Conservation (phyloP, 2,797 vertebrate genomes). For the Molossus alvarezi region DNA sequence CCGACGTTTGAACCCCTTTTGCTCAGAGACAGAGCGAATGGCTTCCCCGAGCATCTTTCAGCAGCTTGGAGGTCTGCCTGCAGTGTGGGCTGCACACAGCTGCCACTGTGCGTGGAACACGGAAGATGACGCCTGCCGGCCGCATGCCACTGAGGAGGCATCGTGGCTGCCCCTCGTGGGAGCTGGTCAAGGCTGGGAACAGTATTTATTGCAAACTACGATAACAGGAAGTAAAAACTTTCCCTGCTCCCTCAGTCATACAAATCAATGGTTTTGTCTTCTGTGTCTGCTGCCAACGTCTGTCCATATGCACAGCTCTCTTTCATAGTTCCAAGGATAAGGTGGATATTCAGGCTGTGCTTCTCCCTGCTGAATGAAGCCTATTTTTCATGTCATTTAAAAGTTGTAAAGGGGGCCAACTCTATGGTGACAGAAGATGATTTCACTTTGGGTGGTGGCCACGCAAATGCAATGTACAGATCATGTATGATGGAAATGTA, state of each 20-base stretch:
- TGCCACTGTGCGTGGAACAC: constrained; percentile 22
- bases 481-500: background rate
- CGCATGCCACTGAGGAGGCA: background rate
- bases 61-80: constrained; percentile 70
- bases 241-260: background rate
- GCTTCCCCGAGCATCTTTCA: constrained; percentile 43
- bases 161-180: constrained; percentile 32
- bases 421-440: background rate
- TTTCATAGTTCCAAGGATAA: background rate
- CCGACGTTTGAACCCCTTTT: constrained; percentile 27
- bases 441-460: background rate
- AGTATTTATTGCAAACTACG: constrained; percentile 46
- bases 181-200: constrained; percentile 62
- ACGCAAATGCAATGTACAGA: background rate
- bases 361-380: constrained; percentile 36
- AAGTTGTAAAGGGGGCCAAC: background rate
- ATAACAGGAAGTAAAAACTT: constrained; percentile 62
- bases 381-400: constrained; percentile 7
- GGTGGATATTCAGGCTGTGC: background rate
- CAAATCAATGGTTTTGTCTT: constrained; percentile 61
- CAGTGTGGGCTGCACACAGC: constrained; percentile 8
- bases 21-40: constrained; percentile 34
- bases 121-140: constrained; percentile 21
- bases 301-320: constrained; percentile 23
- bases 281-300: constrained; percentile 21